Percentiles rank a stretch among this genome's conserved stretches.
Conservation (phyloP, 2,888 invertebrate genomes). For the Drosophila mettleri region DNA sequence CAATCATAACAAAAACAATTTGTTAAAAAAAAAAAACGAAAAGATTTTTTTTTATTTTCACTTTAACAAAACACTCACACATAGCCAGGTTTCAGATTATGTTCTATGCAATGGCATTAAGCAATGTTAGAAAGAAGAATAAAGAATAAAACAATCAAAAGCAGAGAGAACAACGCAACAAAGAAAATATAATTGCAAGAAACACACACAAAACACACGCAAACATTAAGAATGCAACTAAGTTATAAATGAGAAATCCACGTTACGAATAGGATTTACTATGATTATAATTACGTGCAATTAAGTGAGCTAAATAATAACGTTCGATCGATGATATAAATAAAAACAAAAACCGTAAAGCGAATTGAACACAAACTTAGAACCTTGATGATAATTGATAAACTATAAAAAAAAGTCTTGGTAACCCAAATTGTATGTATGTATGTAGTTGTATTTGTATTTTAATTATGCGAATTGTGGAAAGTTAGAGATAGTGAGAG, state of each 20-base stretch:
- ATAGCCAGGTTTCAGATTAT: slow-evolving; percentile 72
- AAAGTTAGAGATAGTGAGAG: too few species aligned
- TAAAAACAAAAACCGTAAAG: slow-evolving; percentile 22
- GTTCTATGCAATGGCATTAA: slow-evolving; percentile 36
- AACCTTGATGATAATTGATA: slow-evolving; percentile 27
- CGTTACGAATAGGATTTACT: slow-evolving; percentile 46
- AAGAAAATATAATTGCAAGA: neutral
- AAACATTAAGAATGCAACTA: slow-evolving; percentile 15
- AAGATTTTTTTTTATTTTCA: neutral
- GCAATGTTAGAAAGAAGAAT: slow-evolving; percentile 35
- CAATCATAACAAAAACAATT: neutral
- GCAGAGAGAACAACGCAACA: slow-evolving; percentile 41
- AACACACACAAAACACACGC: slow-evolving; percentile 1
- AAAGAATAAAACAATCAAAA: slow-evolving; percentile 30
- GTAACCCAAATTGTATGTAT: slow-evolving; percentile 49
- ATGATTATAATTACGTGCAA: slow-evolving; percentile 61
- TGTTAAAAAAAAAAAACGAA: neutral
- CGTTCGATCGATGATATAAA: slow-evolving; percentile 23
- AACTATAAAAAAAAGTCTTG: slow-evolving; percentile 27
- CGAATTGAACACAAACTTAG: slow-evolving; percentile 16
- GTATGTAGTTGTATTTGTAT: slow-evolving; percentile 59
- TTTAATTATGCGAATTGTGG: slow-evolving; percentile 37
- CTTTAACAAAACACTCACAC: slow-evolving; percentile 20
- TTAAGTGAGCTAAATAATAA: slow-evolving; percentile 56
- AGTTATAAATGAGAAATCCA: slow-evolving; percentile 18